Base-by-base conservation (phyloP, 1,140 invertebrate species). In the Pemphigus obesinymphae region DNA sequence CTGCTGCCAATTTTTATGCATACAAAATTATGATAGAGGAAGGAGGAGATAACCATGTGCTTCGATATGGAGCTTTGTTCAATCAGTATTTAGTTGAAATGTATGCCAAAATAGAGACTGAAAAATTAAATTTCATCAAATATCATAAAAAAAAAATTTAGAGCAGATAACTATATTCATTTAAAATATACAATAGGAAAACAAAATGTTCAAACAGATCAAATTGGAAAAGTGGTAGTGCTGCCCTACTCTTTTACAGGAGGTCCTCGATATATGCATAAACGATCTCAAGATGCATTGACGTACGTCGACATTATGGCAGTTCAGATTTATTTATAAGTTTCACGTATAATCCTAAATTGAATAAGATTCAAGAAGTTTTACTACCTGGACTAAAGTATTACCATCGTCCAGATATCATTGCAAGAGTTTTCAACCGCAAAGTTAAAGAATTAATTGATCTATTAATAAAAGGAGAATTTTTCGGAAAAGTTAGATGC, bases 141-240 rank as follows among this genome's bases (percentile, higher is more conserved):
- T 83, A 84, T 17, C 87, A 89, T 85, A n/a, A 88, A 90, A 85
- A 84, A 76, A 17, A 86, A 88, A 83, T 83, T 90, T n/a, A 84
- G 88, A 78, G 85, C 85, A 31, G 88, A 89, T 83, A 83, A 86
- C 48, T 89, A 89, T 83, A n/a, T n/a, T n/a, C n/a, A n/a, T n/a
- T n/a, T n/a, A n/a, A n/a, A n/a, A n/a, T n/a, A n/a, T n/a, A n/a
- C 83, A 34, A 48, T 85, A 45, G 37, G 78, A 61, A 61, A 29
- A 10, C 55, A 83, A 48, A 40, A 76, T 53, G 20, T 20, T 13
- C 17, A 50, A 3, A 20, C 66, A 70, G 34, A 17, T 43, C 26
- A 76, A 34, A 48, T 53, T 53, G 73, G 73, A 37, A 72, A 83
- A 61, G 26, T 83, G 66, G 84, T 86, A 66, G 86, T 88, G 83